Conservation (phyloP, 2,888 invertebrate genomes). For the Agrochola lota region DNA sequence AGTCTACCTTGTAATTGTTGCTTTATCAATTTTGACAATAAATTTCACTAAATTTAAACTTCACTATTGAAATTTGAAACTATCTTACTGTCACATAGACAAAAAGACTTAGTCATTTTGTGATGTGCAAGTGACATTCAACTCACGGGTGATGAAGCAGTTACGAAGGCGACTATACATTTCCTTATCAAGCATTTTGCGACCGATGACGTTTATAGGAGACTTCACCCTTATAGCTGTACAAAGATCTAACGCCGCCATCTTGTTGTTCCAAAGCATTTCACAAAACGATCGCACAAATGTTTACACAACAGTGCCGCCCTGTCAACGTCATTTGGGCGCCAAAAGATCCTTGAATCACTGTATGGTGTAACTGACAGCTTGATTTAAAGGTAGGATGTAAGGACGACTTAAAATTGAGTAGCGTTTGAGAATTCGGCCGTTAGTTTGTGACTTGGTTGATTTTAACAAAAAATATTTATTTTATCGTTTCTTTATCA, state of each 20-base stretch:
- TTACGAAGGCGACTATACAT: background rate
- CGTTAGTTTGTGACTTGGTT: slow-evolving; percentile 43
- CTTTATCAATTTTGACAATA: background rate
- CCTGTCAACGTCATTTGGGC: background rate
- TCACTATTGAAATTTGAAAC: background rate
- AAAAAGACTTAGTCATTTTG: background rate
- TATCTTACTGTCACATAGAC: background rate
- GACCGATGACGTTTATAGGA: background rate
- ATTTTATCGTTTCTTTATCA: background rate
- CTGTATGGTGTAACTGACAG: background rate
- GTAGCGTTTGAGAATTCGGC: slow-evolving; percentile 33
- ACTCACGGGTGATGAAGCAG: background rate
- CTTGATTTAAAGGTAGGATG: background rate
- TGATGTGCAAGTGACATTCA: background rate
- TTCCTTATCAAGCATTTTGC: background rate
- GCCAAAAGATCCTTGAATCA: background rate
- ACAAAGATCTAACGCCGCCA: background rate
- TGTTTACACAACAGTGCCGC: background rate
- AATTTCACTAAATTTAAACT: background rate
- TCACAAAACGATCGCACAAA: too few relatives aligned
- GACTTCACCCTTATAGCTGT: background rate
- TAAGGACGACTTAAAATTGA: slow-evolving; percentile 5
- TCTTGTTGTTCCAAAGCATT: background rate
- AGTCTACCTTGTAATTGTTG: background rate
- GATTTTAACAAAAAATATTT: slow-evolving; percentile 13